Percentiles rank a stretch among this genome's conserved stretches.
These are phyloP conservation scores for Andrena marginata DNA, from an alignment of 2,888 invertebrate species.

Conservation along the genomic window DNA sequence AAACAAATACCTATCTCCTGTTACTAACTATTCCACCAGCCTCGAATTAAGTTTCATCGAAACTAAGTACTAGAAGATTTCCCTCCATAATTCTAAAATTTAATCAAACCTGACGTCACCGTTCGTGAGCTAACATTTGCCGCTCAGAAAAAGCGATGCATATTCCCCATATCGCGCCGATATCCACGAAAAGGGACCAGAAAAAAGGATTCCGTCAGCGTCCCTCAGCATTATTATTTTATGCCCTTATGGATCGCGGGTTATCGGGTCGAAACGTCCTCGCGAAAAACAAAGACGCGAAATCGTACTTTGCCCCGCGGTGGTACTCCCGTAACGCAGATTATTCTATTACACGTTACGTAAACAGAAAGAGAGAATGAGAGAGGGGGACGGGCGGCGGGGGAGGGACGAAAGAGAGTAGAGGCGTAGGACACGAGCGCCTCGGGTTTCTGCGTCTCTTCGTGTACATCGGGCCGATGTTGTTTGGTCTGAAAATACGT, in stretches of 20 bases:
- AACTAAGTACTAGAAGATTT: too few species aligned
- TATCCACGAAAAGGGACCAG: neutral
- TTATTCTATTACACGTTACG: slow-evolving; percentile 83
- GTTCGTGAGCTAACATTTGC: too few species aligned
- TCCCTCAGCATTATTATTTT: slow-evolving; percentile 32
- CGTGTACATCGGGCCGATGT: slow-evolving; percentile 73
- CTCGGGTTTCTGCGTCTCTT: slow-evolving; percentile 81
- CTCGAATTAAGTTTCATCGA: too few species aligned
- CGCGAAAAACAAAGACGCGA: slow-evolving; percentile 58
- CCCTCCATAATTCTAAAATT: too few species aligned
- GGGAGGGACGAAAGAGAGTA: too few species aligned
- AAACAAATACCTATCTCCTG: too few species aligned
- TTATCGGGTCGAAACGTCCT: slow-evolving; percentile 44
- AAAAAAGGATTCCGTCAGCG: neutral
- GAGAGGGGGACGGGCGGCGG: slow-evolving; percentile 51
- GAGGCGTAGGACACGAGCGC: neutral
- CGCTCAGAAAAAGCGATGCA: neutral
- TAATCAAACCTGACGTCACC: too few species aligned
- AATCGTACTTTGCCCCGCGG: slow-evolving; percentile 48
- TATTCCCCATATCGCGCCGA: neutral
- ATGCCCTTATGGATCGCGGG: slow-evolving; percentile 10
- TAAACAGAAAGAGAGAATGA: slow-evolving; percentile 73
- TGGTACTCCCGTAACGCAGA: slow-evolving; percentile 73
- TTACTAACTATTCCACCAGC: too few species aligned
- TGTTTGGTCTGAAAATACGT: slow-evolving; percentile 89